These are phyloP conservation scores for Eidolon dupreanum DNA, from an alignment of 2,797 vertebrate species.

Conservation along the genomic window DNA sequence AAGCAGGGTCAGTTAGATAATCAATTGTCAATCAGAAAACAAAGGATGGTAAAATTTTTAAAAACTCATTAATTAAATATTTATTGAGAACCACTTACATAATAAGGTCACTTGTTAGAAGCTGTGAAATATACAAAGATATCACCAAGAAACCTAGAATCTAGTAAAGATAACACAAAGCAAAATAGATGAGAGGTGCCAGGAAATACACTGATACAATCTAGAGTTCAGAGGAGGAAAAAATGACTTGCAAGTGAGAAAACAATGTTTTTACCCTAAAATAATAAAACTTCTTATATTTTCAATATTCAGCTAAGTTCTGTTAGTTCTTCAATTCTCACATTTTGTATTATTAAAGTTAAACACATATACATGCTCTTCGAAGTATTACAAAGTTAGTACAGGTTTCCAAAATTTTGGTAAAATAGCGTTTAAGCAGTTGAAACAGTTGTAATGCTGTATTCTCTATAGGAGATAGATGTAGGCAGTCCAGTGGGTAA, in stretches of 20 bases:
- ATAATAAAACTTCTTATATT: background rate
- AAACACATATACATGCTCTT: background rate
- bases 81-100: background rate
- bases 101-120: background rate
- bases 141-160: background rate
- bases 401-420: background rate
- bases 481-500: background rate
- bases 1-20: background rate
- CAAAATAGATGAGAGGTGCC: background rate
- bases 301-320: background rate
- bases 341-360: background rate
- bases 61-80: constrained; percentile 2
- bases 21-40: background rate
- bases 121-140: background rate
- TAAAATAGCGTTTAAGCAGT: background rate
- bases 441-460: background rate
- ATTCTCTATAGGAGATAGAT: background rate
- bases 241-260: background rate
- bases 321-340: background rate
- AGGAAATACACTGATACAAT: background rate
- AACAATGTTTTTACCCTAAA: background rate
- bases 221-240: background rate
- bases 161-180: background rate
- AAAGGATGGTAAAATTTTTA: background rate
- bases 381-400: background rate